Percentiles rank a stretch among this genome's conserved stretches.
Conservation (phyloP, 1,140 invertebrate species). For the Palaemon carinicauda region DNA sequence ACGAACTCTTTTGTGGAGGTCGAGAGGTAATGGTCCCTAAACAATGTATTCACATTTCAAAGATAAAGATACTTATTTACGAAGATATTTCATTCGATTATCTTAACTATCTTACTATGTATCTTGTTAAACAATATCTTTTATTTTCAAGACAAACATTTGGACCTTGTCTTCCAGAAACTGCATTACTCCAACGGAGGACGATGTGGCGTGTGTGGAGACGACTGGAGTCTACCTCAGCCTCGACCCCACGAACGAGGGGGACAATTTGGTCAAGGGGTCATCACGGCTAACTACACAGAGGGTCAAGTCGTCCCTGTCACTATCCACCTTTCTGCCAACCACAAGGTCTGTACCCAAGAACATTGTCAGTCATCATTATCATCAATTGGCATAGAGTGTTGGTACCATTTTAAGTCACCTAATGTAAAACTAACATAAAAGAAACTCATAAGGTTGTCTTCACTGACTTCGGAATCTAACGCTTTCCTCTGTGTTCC, state of each 20-base stretch:
- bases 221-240: conserved; percentile 26
- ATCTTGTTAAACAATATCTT: neutral
- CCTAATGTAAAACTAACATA: too few species aligned
- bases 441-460: too few species aligned
- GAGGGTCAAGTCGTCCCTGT: conserved; percentile 72
- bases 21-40: conserved; percentile 60
- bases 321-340: conserved; percentile 80
- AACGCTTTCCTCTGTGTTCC: neutral
- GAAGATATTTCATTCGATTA: too few species aligned
- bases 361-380: neutral
- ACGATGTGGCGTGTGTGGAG: conserved; percentile 56
- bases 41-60: too few species aligned
- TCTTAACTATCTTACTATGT: neutral
- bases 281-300: conserved; percentile 75
- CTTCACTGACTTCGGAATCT: too few species aligned
- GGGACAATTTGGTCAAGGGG: conserved; percentile 63
- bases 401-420: too few species aligned
- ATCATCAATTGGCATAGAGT: too few species aligned
- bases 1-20: conserved; percentile 83
- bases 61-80: conserved; percentile 1
- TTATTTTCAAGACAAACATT: conserved; percentile 63
- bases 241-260: conserved; percentile 59
- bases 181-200: conserved; percentile 28
- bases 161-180: neutral
- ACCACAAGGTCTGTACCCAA: conserved; percentile 85